phyloP scores from a whole-genome alignment of 2,888 invertebrate genomes.

The Schrankia costaestrigalis region DNA sequence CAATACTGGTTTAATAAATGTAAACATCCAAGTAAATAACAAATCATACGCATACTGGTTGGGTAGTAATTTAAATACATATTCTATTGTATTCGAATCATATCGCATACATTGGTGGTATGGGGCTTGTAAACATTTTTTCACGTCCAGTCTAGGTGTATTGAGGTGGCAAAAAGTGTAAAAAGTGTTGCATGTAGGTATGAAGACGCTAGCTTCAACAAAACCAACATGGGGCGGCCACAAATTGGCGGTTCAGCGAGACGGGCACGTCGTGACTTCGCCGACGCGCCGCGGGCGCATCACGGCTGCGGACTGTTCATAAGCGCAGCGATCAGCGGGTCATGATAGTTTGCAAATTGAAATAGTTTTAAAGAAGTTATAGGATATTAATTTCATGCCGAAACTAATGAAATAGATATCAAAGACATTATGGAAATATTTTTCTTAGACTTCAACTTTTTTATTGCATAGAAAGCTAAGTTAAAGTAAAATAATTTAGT shows the following conservation, averaged over 20 bases:
- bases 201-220: conserved; percentile 76
- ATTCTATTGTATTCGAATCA: conserved; percentile 38
- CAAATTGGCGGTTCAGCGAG: conserved; percentile 76
- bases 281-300: conserved; percentile 61
- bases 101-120: conserved; percentile 31
- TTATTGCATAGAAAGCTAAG: too few relatives aligned
- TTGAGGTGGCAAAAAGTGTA: conserved; percentile 59
- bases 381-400: neutral
- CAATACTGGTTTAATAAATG: neutral
- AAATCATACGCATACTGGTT: conserved; percentile 22
- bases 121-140: conserved; percentile 42
- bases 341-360: neutral
- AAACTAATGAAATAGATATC: neutral
- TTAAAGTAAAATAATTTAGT: neutral
- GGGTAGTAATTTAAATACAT: conserved; percentile 34
- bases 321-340: conserved; percentile 44
- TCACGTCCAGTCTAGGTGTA: conserved; percentile 39
- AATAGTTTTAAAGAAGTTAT: neutral
- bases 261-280: conserved; percentile 73
- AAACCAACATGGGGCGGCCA: conserved; percentile 78
- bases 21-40: conserved; percentile 20
- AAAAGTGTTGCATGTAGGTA: conserved; percentile 61
- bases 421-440: too few relatives aligned
- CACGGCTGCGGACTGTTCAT: conserved; percentile 17
- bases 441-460: too few relatives aligned